Conservation (phyloP, 2,113 vertebrate genomes). For the Pantherophis guttatus region DNA sequence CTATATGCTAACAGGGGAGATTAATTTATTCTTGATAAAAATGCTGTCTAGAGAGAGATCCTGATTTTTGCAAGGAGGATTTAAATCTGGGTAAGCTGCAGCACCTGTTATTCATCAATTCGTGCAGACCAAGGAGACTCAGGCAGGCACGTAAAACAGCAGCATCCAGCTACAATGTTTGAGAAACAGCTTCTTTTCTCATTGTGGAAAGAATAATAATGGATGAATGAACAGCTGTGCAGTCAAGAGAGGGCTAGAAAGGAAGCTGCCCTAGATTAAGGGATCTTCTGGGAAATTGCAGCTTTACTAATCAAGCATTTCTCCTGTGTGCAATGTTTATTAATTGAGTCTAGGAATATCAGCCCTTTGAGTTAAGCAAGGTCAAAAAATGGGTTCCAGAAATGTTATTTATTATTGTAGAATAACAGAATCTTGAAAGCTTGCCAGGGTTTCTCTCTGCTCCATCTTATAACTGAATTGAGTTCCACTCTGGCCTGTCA, state of each 20-base stretch:
- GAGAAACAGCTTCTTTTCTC: background rate
- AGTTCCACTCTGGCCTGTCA: background rate
- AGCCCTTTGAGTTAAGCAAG: background rate
- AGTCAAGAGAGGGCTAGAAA: background rate
- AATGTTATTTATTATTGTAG: background rate
- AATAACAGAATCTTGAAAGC: background rate
- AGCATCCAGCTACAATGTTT: background rate
- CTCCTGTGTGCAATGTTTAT: background rate
- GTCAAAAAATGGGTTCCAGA: background rate
- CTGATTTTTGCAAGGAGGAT: conserved; percentile 15
- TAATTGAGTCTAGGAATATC: background rate
- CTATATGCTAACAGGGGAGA: conserved; percentile 23
- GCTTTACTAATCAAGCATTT: background rate
- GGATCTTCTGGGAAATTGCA: background rate
- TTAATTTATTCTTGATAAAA: conserved; percentile 4
- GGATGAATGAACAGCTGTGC: conserved; percentile 10
- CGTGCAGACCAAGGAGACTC: background rate
- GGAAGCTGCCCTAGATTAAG: background rate
- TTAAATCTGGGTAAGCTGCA: conserved; percentile 11
- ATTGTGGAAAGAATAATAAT: conserved; percentile 5
- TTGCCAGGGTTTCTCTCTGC: background rate
- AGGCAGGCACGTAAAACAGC: background rate
- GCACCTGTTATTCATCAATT: background rate
- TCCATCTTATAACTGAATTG: background rate
- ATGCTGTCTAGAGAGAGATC: conserved; percentile 9